These are phyloP conservation scores for Lasioglossum zephyrum DNA, from an alignment of 2,888 invertebrate genomes.

Conservation along the genomic window DNA sequence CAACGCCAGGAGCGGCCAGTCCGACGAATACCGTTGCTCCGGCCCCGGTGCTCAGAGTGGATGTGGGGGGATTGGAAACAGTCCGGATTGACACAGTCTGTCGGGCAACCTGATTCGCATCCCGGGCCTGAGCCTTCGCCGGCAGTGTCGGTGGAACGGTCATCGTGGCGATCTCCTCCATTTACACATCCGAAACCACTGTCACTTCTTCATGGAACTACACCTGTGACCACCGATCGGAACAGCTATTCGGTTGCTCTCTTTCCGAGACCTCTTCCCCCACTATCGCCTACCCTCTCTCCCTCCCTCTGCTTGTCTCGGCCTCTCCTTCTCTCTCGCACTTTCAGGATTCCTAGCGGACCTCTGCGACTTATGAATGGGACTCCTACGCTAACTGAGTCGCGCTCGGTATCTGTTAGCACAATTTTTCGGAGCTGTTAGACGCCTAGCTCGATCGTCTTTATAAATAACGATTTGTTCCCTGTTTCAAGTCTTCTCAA, in stretches of 20 bases:
- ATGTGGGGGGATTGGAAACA: constrained; percentile 75
- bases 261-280: constrained; percentile 17
- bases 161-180: constrained; percentile 78
- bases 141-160: constrained; percentile 78
- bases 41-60: constrained; percentile 75
- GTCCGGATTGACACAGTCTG: constrained; percentile 81
- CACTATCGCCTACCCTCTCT: not conserved
- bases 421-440: not conserved
- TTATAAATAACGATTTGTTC: not conserved
- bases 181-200: constrained; percentile 70
- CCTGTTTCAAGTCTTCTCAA: too few species aligned
- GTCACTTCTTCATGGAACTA: constrained; percentile 44
- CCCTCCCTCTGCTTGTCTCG: not conserved
- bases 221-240: constrained; percentile 52
- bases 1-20: constrained; percentile 73
- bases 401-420: not conserved
- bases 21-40: constrained; percentile 85
- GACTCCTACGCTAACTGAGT: not conserved
- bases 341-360: not conserved
- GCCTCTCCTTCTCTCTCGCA: not conserved
- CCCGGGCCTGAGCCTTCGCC: constrained; percentile 71
- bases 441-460: not conserved
- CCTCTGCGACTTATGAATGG: not conserved
- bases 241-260: constrained; percentile 18
- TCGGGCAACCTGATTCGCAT: constrained; percentile 69